These are phyloP conservation scores for Hippasteria phrygiana DNA, from an alignment of 53 echinoderm and acorn worm genomes.

Conservation along the genomic window DNA sequence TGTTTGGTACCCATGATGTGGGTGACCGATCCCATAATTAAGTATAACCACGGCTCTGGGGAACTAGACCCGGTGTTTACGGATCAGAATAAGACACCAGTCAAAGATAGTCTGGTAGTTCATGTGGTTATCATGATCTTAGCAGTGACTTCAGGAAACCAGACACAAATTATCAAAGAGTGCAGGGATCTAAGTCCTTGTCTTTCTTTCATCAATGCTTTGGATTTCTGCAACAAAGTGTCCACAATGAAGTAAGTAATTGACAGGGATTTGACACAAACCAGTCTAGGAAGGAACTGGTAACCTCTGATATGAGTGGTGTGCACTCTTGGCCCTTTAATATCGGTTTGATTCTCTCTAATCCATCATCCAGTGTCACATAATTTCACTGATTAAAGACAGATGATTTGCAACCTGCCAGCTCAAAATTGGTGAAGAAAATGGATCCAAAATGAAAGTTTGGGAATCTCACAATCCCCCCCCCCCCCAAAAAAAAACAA, in stretches of 20 bases:
- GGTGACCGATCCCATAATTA: no score
- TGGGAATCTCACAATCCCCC: background rate
- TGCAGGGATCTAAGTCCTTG: background rate
- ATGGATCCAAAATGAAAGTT: background rate
- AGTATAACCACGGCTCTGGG: no score
- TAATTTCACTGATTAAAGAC: slow-evolving; percentile 9
- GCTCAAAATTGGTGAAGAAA: background rate
- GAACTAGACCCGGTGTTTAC: no score
- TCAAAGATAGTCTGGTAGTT: no score
- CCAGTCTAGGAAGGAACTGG: background rate
- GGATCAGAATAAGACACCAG: no score
- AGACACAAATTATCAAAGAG: background rate
- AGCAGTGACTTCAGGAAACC: background rate
- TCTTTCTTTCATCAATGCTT: background rate
- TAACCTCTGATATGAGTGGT: background rate
- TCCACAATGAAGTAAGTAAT: background rate
- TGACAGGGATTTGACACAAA: background rate
- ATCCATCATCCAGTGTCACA: background rate
- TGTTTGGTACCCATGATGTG: no score
- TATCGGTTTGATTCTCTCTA: background rate
- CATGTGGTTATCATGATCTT: no score
- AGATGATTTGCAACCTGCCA: slow-evolving; percentile 16
- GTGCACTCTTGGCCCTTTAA: background rate
- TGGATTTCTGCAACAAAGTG: background rate
- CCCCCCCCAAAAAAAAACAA: no score